Base-by-base conservation (phyloP, 2,888 invertebrate genomes). In the Lepidocyrtoides sp. region DNA sequence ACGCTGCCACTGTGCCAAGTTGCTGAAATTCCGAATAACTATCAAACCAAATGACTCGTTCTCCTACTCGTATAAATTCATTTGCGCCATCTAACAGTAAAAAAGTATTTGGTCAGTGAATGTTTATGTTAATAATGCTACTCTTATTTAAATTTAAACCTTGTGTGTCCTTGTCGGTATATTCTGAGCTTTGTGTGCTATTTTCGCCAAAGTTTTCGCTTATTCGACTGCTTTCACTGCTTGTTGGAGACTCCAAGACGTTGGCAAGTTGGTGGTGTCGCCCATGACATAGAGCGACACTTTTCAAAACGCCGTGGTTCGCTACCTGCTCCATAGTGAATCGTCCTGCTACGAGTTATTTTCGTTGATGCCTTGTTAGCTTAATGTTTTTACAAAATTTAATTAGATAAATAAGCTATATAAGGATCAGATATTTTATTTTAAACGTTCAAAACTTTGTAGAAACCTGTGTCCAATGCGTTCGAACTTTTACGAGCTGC, bases 31-130 rank as follows among this genome's bases (percentile, higher is more conserved):
- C 63, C 10, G 90, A 90, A 36, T 90, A 89, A 3, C 86, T 48
- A 32, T 91, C 92, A 63, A 88, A 90, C 87, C 91, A 90, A 88
- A 92, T 92, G 2, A 92, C 92, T n/a, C 83, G 69, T 23, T 92
- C 92, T 10, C 91, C 92, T 2, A 69, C 81, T 14, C 48, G 44
- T 8, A 92, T 85, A 44, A 84, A 92, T 63, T 91, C 92, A 14
- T 79, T 72, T 7, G 57, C 14, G 0, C 14, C 29, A n/a, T 48
- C 83, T 83, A 36, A 8, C 63, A 48, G 48, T 5, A 48, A 75
- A 69, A 66, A 51, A 3, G 60, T 60, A 60, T 5, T 23, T 60
- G 3, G 3, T 44, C 2, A 72, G 8, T 20, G 4, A 36, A n/a
- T 41, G 0, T 20, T 2, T 1, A 72, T 17, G 7, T 17, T 36